Evolutionary conservation across 2,113 vertebrate species (phyloP), one percentile per base, ranked within the genome.

Genomic region (Microcebus lehilahytsara): DNA sequence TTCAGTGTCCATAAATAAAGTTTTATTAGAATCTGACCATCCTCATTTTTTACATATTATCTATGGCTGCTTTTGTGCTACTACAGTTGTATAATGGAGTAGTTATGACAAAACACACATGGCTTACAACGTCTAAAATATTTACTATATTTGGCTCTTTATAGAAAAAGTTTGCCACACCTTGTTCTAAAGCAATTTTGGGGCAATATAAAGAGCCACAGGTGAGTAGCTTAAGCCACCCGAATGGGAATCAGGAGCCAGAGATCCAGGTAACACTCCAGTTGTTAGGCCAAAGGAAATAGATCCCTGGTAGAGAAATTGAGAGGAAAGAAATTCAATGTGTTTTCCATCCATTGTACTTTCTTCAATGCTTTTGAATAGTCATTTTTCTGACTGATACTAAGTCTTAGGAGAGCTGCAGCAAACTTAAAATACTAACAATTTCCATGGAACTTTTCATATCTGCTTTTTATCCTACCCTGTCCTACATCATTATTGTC

Each of bases 391-490:
- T 81, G 23, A 25, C 49, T 93, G 69, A 84, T 78, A 66, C 58
- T 71, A 72, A 34, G 58, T 27, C 46, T 83, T 60, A 96, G 62
- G 62, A 64, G 32, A 94, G 25, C 9, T 53, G 49, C 14, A 51
- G 62, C 1, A 96, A 91, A 78, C 62, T 95, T 85, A 79, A 94
- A 72, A 10, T 84, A 16, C 32, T 88, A 88, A 13, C 53, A 94
- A n/a, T 67, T 96, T 93, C 34, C 56, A 7, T 17, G 37, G 46
- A 94, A 81, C 32, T 60, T 87, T 69, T 56, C 42, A 85, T 85
- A 37, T 85, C 19, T 9, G 19, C 9, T 69, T 92, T 30, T 37
- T 58, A 2, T 49, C 19, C 90, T 1, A 49, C 30, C 27, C 25
- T 88, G 64, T 90, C 42, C 51, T 74, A 25, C 5, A 74, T 46